phyloP scores from a whole-genome alignment of 2,113 vertebrate genomes.

The Ochotona princeps region DNA sequence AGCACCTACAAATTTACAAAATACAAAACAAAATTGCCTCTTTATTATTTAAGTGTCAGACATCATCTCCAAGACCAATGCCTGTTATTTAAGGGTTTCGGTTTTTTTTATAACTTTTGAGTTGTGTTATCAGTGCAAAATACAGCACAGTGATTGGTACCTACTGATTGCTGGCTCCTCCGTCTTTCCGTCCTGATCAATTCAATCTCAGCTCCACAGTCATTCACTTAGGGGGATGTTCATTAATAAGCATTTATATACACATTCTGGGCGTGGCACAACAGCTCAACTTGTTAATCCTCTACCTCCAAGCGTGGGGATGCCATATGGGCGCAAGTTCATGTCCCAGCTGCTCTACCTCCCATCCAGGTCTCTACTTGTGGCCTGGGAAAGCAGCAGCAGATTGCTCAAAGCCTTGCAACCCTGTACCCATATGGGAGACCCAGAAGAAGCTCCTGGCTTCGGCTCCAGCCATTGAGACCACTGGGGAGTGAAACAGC shows the following conservation, averaged over 20 bases:
- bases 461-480: too few relatives aligned
- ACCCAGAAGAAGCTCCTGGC: too few relatives aligned
- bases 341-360: too few relatives aligned
- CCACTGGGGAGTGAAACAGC: too few relatives aligned
- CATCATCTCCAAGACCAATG: background rate
- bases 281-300: too few relatives aligned
- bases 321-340: too few relatives aligned
- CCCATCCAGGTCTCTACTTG: too few relatives aligned
- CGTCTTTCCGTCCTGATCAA: background rate
- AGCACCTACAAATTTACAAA: background rate
- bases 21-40: background rate
- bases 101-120: background rate
- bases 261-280: background rate
- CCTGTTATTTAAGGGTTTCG: background rate
- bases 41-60: background rate
- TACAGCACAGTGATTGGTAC: background rate
- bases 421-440: too few relatives aligned
- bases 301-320: too few relatives aligned
- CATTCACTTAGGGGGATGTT: background rate
- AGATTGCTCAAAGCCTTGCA: too few relatives aligned
- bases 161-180: background rate
- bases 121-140: background rate
- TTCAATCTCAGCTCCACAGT: background rate
- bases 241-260: background rate
- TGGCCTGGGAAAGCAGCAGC: too few relatives aligned